phyloP scores from a whole-genome alignment of 2,888 invertebrate species.

The Chaetoderma sp. region DNA sequence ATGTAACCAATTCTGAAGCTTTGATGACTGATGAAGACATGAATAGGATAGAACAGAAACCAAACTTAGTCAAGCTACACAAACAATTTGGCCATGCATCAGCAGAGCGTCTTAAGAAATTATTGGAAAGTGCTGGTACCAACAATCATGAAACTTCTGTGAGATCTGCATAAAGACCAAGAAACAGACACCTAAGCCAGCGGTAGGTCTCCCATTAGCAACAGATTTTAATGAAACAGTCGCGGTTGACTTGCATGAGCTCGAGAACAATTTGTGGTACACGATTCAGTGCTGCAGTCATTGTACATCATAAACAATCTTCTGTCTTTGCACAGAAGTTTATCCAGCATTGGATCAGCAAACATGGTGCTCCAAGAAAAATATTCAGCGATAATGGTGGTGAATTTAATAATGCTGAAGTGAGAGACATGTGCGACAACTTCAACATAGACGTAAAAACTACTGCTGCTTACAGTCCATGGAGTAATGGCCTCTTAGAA shows the following conservation, averaged over 20 bases:
- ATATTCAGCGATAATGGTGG: slow-evolving; percentile 17
- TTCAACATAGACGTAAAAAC: slow-evolving; percentile 20
- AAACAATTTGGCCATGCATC: slow-evolving; percentile 25
- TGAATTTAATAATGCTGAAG: slow-evolving; percentile 17
- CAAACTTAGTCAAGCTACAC: slow-evolving; percentile 10
- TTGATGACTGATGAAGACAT: neutral
- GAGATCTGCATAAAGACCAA: neutral
- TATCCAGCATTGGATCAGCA: too few species aligned
- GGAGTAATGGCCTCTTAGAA: slow-evolving; percentile 20
- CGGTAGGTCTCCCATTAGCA: slow-evolving; percentile 9
- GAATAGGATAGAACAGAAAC: neutral
- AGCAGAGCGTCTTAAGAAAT: slow-evolving; percentile 6
- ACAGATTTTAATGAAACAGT: neutral
- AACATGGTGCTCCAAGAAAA: slow-evolving; percentile 9
- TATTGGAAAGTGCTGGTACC: slow-evolving; percentile 1
- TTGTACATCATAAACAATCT: too few species aligned
- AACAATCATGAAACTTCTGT: neutral
- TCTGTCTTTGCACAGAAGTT: too few species aligned
- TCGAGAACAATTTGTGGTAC: too few species aligned
- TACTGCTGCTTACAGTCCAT: slow-evolving; percentile 25
- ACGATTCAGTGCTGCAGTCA: too few species aligned
- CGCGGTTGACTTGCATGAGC: neutral
- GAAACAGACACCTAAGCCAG: slow-evolving; percentile 19
- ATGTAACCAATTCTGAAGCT: neutral
- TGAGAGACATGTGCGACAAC: slow-evolving; percentile 20